Evolutionary conservation across 2,888 invertebrate species (phyloP).

Genomic region (Noctua janthina): DNA sequence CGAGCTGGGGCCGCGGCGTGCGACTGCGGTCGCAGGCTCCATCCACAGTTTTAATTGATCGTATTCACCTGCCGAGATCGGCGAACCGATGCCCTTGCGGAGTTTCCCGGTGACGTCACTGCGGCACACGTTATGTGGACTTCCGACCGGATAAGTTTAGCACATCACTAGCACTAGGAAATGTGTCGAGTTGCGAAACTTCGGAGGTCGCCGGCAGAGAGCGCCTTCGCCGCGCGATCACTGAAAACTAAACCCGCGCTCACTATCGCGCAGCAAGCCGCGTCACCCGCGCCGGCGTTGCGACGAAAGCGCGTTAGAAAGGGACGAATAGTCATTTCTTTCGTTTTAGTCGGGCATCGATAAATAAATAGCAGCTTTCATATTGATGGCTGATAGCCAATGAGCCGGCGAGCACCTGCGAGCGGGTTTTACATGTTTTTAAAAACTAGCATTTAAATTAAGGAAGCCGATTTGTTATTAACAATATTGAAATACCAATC

Average conservation of each 20-base stretch:
- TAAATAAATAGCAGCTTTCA: constrained; percentile 81
- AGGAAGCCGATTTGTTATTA: neutral
- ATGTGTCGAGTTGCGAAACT: constrained; percentile 80
- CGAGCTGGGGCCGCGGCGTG: constrained; percentile 75
- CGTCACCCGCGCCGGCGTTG: constrained; percentile 60
- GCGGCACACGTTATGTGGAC: constrained; percentile 70
- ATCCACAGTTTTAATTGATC: constrained; percentile 71
- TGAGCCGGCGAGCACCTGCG: constrained; percentile 59
- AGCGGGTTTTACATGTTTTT: constrained; percentile 41
- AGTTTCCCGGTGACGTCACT: constrained; percentile 70
- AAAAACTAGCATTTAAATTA: constrained; percentile 28
- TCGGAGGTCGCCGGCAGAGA: constrained; percentile 86
- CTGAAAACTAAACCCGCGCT: constrained; percentile 86
- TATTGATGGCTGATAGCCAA: constrained; percentile 77
- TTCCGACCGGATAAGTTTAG: constrained; percentile 78
- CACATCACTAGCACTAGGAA: constrained; percentile 87
- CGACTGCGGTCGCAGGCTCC: constrained; percentile 70
- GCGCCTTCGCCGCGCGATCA: constrained; percentile 86
- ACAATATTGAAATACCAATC: neutral
- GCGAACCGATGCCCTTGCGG: constrained; percentile 72
- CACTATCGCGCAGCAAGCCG: constrained; percentile 76
- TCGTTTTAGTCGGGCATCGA: constrained; percentile 80
- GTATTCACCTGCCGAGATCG: constrained; percentile 78
- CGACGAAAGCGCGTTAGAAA: constrained; percentile 86
- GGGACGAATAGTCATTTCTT: constrained; percentile 86